A percentile compares a stretch with the other conserved stretches of the same genome.
Evolutionary conservation across 2,113 vertebrate species (phyloP).

Genomic region (Callionymus lyra): DNA sequence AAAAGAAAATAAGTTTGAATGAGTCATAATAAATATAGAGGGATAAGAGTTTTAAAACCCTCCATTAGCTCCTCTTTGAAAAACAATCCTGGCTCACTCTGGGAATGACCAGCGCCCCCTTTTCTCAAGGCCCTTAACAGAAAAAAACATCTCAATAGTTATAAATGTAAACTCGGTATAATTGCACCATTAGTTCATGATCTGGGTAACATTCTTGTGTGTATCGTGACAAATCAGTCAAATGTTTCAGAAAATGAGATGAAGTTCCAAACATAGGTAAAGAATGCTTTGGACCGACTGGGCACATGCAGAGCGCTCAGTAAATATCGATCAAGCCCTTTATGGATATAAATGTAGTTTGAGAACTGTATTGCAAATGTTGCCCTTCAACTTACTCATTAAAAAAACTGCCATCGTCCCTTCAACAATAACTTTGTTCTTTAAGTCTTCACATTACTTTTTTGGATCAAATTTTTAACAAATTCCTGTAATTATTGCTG

Average conservation of each 20-base stretch:
- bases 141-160: slow-evolving; percentile 38
- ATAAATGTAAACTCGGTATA: slow-evolving; percentile 64
- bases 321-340: slow-evolving; percentile 26
- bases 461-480: no score
- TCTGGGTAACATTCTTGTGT: slow-evolving; percentile 48
- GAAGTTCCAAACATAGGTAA: no score
- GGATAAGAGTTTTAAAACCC: slow-evolving; percentile 30
- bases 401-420: no score
- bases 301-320: slow-evolving; percentile 36
- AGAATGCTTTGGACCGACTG: slow-evolving; percentile 15
- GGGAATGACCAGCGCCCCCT: background rate
- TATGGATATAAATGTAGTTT: slow-evolving; percentile 21
- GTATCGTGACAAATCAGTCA: background rate
- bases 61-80: background rate
- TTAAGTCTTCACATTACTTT: no score
- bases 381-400: no score
- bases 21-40: slow-evolving; percentile 46
- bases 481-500: no score
- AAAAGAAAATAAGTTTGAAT: slow-evolving; percentile 23
- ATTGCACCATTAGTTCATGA: slow-evolving; percentile 52
- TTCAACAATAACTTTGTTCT: no score
- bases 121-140: background rate
- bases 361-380: slow-evolving; percentile 32
- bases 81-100: background rate
- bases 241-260: background rate